phyloP scores from a whole-genome alignment of 2,113 vertebrate species.

The Hippocampus zosterae region DNA sequence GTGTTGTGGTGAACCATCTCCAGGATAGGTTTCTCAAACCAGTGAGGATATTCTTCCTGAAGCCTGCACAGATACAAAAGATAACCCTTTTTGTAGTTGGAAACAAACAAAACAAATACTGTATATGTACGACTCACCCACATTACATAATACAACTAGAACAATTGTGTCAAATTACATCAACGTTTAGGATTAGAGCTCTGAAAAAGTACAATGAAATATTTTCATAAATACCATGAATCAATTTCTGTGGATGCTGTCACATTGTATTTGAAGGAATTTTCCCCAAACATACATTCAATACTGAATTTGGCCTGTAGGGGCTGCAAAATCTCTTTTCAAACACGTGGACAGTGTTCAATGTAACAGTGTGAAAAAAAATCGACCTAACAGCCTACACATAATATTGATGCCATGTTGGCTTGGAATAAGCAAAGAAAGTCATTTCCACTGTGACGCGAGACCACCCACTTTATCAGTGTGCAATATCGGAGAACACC shows the following conservation, averaged over 20 bases:
- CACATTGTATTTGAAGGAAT: not conserved
- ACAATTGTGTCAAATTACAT: not conserved
- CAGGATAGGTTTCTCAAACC: slow-evolving; percentile 95
- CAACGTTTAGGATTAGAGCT: not conserved
- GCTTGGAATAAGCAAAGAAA: not conserved
- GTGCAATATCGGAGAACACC: not conserved
- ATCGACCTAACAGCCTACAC: not conserved
- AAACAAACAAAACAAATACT: not conserved
- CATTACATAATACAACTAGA: not conserved
- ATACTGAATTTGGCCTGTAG: slow-evolving; percentile 34
- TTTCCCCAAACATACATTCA: not conserved
- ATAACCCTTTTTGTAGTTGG: not conserved
- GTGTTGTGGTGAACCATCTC: slow-evolving; percentile 98
- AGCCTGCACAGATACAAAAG: slow-evolving; percentile 69
- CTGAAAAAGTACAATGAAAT: not conserved
- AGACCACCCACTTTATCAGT: not conserved
- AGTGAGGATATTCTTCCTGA: slow-evolving; percentile 91
- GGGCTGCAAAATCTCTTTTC: slow-evolving; percentile 26
- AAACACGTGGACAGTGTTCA: slow-evolving; percentile 30
- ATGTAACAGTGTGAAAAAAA: not conserved
- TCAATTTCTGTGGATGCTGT: not conserved
- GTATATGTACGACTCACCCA: not conserved
- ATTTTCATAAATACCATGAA: not conserved
- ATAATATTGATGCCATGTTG: not conserved
- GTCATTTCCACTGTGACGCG: not conserved